Percentiles rank a stretch among this genome's conserved stretches.
Conservation (phyloP, 2,113 vertebrate species). For the Takifugu bimaculatus region DNA sequence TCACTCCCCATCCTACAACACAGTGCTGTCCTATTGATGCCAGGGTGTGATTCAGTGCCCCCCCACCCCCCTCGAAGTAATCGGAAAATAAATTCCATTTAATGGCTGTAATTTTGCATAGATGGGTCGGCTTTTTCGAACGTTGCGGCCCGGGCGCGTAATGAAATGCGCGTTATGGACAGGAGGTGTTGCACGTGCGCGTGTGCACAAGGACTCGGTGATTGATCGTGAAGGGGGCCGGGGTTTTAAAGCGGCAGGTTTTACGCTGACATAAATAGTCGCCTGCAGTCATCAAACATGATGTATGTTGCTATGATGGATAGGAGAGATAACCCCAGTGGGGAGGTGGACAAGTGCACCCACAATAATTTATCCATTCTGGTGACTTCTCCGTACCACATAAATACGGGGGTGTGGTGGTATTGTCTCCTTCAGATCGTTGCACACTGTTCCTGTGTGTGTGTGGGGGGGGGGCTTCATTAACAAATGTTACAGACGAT, state of each 20-base stretch:
- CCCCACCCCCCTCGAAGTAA: no score
- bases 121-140: no score
- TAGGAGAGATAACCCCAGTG: slow-evolving; percentile 40
- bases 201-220: slow-evolving; percentile 20
- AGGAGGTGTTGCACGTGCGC: slow-evolving; percentile 4
- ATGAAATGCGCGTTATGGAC: no score
- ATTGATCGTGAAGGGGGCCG: slow-evolving; percentile 37
- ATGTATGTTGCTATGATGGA: slow-evolving; percentile 50
- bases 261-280: slow-evolving; percentile 41
- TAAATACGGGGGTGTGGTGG: slow-evolving; percentile 22
- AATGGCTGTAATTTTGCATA: no score
- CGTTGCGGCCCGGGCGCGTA: no score
- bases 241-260: slow-evolving; percentile 25
- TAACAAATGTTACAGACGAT: no score
- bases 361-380: slow-evolving; percentile 68
- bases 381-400: slow-evolving; percentile 54
- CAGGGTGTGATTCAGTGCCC: no score
- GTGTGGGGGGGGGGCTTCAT: no score
- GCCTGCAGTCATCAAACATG: slow-evolving; percentile 53
- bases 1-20: slow-evolving; percentile 36
- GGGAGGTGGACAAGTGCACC: slow-evolving; percentile 46
- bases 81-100: no score
- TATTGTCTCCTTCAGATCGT: slow-evolving; percentile 39
- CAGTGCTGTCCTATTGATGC: slow-evolving; percentile 32
- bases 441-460: slow-evolving; percentile 1